phyloP scores from a whole-genome alignment of 92 coral and sea anemone genomes.

The Phenganax marumi region DNA sequence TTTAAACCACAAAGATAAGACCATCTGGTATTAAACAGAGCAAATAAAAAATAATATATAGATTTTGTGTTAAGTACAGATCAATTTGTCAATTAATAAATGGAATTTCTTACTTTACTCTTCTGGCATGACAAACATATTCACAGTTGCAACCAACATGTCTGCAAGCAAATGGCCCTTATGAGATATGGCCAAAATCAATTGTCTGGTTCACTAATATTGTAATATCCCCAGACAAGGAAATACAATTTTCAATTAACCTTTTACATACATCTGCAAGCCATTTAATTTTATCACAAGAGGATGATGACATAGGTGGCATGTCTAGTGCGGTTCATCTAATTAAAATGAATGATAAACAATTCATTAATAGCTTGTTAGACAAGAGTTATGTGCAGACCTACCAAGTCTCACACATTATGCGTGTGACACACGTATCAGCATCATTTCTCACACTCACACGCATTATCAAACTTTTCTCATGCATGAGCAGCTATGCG shows the following conservation, averaged over 20 bases:
- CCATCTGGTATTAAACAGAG: too few species aligned
- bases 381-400: too few species aligned
- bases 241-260: slow-evolving; percentile 33
- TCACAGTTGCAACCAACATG: neutral
- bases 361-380: too few species aligned
- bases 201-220: neutral
- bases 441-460: too few species aligned
- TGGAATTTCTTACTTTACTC: neutral
- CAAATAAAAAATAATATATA: too few species aligned
- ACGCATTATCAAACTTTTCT: too few species aligned
- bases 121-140: neutral
- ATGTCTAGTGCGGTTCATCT: slow-evolving; percentile 7
- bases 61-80: too few species aligned
- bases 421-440: too few species aligned
- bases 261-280: slow-evolving; percentile 50
- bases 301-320: slow-evolving; percentile 45
- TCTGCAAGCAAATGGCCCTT: neutral
- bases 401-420: too few species aligned
- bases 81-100: too few species aligned
- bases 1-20: too few species aligned
- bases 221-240: neutral
- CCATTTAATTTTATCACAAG: slow-evolving; percentile 48
- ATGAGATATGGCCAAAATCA: neutral
- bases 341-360: neutral
- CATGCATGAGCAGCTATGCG: too few species aligned